Evolutionary conservation across 2,797 vertebrate species (phyloP).

Genomic region (Alauda arvensis): DNA sequence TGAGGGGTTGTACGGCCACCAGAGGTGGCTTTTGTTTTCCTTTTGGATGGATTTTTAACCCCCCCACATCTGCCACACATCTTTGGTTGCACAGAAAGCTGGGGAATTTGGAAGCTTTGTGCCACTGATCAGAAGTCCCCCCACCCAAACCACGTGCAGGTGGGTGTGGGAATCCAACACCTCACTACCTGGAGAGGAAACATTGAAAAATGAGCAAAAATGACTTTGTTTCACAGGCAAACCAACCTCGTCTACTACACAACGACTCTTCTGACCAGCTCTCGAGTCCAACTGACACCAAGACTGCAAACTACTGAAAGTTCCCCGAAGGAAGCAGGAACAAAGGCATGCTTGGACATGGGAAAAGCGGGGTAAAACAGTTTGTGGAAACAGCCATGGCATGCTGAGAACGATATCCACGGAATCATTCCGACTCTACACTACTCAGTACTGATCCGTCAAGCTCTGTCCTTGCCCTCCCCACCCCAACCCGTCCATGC

Average conservation of each 20-base stretch:
- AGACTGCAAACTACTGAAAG: slow-evolving; percentile 32
- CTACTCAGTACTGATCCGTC: not conserved
- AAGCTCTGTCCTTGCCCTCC: slow-evolving; percentile 2
- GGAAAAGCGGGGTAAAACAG: not conserved
- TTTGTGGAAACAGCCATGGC: slow-evolving; percentile 24
- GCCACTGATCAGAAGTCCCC: slow-evolving; percentile 2
- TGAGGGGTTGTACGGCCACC: not conserved
- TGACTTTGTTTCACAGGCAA: slow-evolving; percentile 2
- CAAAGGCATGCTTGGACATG: not conserved
- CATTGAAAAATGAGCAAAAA: not conserved
- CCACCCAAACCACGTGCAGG: not conserved
- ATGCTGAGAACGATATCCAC: slow-evolving; percentile 3
- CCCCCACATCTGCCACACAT: not conserved
- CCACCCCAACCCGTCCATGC: slow-evolving; percentile 58
- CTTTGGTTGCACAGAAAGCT: slow-evolving; percentile 18
- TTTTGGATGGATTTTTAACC: not conserved
- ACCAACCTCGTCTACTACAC: slow-evolving; percentile 9
- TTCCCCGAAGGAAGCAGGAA: not conserved
- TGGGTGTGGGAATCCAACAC: not conserved
- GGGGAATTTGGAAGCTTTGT: not conserved
- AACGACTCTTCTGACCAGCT: not conserved
- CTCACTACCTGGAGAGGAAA: not conserved
- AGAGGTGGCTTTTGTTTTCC: not conserved
- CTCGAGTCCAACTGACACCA: not conserved
- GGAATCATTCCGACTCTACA: not conserved